These are phyloP conservation scores for Leptinotarsa lineolata DNA, from an alignment of 1,140 invertebrate species.

Conservation along the genomic window DNA sequence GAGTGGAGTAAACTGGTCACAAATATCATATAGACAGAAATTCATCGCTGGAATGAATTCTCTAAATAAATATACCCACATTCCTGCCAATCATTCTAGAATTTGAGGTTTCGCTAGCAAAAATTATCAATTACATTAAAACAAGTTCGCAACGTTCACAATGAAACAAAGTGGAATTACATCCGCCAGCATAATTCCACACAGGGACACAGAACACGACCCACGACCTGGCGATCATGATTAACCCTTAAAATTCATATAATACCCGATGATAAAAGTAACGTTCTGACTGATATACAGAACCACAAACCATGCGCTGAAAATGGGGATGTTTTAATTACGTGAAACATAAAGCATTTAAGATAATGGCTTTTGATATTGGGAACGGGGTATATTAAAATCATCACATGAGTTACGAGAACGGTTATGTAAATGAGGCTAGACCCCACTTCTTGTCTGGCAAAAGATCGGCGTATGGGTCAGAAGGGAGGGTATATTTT, in stretches of 20 bases:
- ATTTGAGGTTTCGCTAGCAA: no score
- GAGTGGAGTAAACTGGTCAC: no score
- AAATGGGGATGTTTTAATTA: slow-evolving; percentile 27
- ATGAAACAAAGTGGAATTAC: no score
- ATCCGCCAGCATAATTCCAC: no score
- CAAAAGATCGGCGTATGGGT: slow-evolving; percentile 16
- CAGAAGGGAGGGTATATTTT: neutral
- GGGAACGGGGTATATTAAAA: slow-evolving; percentile 21
- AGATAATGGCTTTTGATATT: slow-evolving; percentile 28
- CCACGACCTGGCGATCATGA: neutral
- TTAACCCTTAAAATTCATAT: neutral
- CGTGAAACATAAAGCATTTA: slow-evolving; percentile 27
- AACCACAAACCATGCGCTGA: neutral
- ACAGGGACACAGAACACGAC: no score
- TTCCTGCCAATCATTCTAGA: no score
- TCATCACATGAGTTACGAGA: slow-evolving; percentile 12
- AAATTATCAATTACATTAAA: no score
- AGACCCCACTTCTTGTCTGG: slow-evolving; percentile 2
- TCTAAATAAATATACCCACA: no score
- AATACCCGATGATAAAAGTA: slow-evolving; percentile 4
- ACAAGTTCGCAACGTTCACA: no score
- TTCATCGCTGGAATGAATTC: no score
- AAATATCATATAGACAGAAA: no score
- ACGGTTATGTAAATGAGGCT: slow-evolving; percentile 9
- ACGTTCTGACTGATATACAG: neutral